Evolutionary conservation across 2,797 vertebrate genomes (phyloP).

Genomic region (Adrianichthys oophorus): DNA sequence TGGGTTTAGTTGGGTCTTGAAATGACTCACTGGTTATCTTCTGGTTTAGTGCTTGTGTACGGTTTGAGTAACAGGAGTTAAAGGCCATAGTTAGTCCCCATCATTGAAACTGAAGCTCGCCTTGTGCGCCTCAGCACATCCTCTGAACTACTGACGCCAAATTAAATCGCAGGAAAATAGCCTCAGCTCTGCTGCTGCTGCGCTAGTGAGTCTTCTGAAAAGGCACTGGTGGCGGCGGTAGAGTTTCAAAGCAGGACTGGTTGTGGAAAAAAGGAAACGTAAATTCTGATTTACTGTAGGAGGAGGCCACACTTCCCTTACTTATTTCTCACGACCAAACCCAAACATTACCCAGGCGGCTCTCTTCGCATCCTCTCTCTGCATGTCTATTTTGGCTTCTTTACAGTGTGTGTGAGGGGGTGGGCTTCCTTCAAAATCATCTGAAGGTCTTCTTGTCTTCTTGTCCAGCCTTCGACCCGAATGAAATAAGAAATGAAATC

Average conservation of each 20-base stretch:
- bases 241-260: conserved; percentile 35
- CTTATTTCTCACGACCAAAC: conserved; percentile 71
- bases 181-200: too few species aligned
- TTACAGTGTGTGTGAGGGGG: conserved; percentile 57
- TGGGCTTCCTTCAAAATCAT: conserved; percentile 56
- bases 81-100: too few species aligned
- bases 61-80: too few species aligned
- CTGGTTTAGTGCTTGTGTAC: too few species aligned
- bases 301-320: conserved; percentile 65
- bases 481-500: conserved; percentile 50
- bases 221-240: conserved; percentile 3
- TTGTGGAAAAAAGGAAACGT: conserved; percentile 60
- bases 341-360: conserved; percentile 74
- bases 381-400: conserved; percentile 65
- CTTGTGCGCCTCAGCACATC: too few species aligned
- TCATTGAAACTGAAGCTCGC: too few species aligned
- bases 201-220: too few species aligned
- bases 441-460: conserved; percentile 59
- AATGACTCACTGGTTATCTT: too few species aligned
- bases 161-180: too few species aligned
- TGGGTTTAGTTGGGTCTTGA: too few species aligned
- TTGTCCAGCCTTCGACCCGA: conserved; percentile 56
- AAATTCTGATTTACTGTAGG: conserved; percentile 69
- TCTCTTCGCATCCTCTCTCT: conserved; percentile 46
- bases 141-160: too few species aligned